These are phyloP conservation scores for Acromyrmex charruanus DNA, from an alignment of 1,140 invertebrate genomes.

Conservation along the genomic window DNA sequence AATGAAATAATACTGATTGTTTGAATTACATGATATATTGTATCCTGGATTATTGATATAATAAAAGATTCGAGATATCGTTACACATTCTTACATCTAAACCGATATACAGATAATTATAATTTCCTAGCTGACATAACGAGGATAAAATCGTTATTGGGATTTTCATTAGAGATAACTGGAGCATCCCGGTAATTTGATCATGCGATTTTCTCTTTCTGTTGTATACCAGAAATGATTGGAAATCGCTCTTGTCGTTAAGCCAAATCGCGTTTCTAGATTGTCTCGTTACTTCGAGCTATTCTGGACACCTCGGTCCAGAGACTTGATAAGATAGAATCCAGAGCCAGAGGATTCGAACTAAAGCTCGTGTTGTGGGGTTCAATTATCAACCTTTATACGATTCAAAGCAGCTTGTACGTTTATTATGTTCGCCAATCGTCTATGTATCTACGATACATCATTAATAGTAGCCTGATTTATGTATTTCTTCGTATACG, in stretches of 20 bases:
- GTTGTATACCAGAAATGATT: slow-evolving; percentile 72
- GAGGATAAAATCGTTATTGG: slow-evolving; percentile 1
- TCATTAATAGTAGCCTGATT: slow-evolving; percentile 40
- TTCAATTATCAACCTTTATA: slow-evolving; percentile 76
- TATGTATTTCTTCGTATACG: background rate
- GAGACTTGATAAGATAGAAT: slow-evolving; percentile 34
- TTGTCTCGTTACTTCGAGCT: slow-evolving; percentile 75
- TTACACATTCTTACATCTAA: background rate
- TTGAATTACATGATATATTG: background rate
- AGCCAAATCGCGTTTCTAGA: slow-evolving; percentile 76
- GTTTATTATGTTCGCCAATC: slow-evolving; percentile 71
- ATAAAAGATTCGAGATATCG: background rate
- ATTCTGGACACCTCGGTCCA: slow-evolving; percentile 72
- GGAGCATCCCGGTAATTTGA: slow-evolving; percentile 35
- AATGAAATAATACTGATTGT: background rate
- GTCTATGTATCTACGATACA: slow-evolving; percentile 57
- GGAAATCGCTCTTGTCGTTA: slow-evolving; percentile 77
- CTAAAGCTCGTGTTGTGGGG: slow-evolving; percentile 69
- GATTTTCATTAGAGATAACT: slow-evolving; percentile 9
- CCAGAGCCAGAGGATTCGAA: slow-evolving; percentile 42
- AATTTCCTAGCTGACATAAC: background rate
- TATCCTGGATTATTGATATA: background rate
- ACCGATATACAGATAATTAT: background rate
- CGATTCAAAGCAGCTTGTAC: slow-evolving; percentile 67
- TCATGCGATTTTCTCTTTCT: slow-evolving; percentile 62